Conservation (phyloP, 1,140 invertebrate genomes). For the Drosophila virilis region DNA sequence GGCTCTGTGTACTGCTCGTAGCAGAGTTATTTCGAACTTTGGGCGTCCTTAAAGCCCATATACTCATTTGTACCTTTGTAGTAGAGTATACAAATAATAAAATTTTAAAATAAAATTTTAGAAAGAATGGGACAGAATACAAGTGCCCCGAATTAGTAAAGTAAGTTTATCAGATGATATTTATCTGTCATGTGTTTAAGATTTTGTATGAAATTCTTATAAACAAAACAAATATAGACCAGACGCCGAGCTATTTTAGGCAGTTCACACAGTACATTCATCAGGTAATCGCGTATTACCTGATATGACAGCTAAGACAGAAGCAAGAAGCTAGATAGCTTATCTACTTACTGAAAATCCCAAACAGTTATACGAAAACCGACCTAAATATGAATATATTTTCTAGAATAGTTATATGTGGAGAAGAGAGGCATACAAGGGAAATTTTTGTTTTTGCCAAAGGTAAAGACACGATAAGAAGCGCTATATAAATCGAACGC, state of each 20-base stretch:
- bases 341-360: not conserved
- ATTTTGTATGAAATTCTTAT: constrained; percentile 1
- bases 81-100: not conserved
- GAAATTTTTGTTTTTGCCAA: too few relatives aligned
- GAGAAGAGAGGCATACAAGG: too few relatives aligned
- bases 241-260: constrained; percentile 10
- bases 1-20: too few relatives aligned
- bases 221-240: constrained; percentile 6
- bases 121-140: not conserved
- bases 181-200: not conserved
- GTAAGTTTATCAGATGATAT: not conserved
- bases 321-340: constrained; percentile 8
- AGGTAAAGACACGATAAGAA: too few relatives aligned
- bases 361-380: not conserved
- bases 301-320: not conserved
- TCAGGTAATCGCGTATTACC: too few relatives aligned
- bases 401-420: too few relatives aligned
- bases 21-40: too few relatives aligned
- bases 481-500: too few relatives aligned
- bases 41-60: too few relatives aligned
- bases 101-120: too few relatives aligned
- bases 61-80: not conserved
- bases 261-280: too few relatives aligned
- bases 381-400: not conserved
- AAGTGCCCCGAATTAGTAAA: not conserved